Evolutionary conservation across 35 echinoderm and acorn worm genomes (phyloP).

Genomic region (Lytechinus pictus): DNA sequence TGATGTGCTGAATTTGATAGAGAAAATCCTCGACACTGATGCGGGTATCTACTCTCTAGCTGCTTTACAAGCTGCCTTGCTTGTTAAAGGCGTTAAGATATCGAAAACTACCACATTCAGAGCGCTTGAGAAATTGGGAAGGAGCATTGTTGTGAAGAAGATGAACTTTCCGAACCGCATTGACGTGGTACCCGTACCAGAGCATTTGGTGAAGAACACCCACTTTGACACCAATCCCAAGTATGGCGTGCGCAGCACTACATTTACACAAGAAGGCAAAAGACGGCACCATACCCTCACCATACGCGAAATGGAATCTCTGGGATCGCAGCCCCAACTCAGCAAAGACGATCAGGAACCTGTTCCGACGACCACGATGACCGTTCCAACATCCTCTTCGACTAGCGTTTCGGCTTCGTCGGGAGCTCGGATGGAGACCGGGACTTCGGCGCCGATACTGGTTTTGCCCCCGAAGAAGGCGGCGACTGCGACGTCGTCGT

Average conservation of each 20-base stretch:
- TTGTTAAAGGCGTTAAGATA: constrained; percentile 30
- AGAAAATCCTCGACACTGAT: constrained; percentile 47
- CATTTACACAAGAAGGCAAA: not conserved
- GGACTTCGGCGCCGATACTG: not conserved
- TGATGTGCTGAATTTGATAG: constrained; percentile 18
- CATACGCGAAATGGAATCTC: constrained; percentile 44
- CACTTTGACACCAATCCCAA: not conserved
- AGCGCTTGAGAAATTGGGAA: constrained; percentile 37
- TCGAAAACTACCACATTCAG: constrained; percentile 45
- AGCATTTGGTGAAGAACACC: not conserved
- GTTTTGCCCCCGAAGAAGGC: constrained; percentile 38
- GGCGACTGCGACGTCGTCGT: not conserved
- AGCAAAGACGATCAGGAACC: not conserved
- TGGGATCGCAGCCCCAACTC: not conserved
- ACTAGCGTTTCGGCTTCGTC: not conserved
- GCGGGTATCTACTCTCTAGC: constrained; percentile 31
- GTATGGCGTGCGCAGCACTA: not conserved
- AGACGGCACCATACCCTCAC: not conserved
- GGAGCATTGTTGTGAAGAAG: constrained; percentile 42
- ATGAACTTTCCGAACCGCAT: constrained; percentile 7
- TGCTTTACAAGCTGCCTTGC: constrained; percentile 8
- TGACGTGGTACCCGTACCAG: not conserved
- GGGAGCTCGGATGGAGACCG: not conserved
- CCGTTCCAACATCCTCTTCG: not conserved
- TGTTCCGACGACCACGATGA: not conserved